These are phyloP conservation scores for Coronaproctus castanopsis DNA, from an alignment of 2,888 invertebrate genomes.

Conservation along the genomic window DNA sequence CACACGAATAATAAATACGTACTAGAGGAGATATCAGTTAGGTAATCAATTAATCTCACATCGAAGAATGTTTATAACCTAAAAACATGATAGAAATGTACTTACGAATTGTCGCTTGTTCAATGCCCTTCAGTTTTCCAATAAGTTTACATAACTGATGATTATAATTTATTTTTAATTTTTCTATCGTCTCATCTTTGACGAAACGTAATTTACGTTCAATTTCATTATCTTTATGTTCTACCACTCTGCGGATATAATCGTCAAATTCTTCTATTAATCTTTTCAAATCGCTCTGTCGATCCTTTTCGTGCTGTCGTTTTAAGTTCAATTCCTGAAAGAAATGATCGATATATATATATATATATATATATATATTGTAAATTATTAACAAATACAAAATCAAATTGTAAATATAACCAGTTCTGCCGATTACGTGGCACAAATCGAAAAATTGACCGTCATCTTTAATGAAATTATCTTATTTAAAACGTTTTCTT, in stretches of 20 bases:
- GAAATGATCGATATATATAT: background rate
- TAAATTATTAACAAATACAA: too few relatives aligned
- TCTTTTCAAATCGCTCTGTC: constrained; percentile 56
- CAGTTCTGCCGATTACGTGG: too few relatives aligned
- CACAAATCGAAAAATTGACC: too few relatives aligned
- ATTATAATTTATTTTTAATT: constrained; percentile 45
- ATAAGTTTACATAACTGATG: constrained; percentile 48
- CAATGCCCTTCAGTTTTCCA: constrained; percentile 54
- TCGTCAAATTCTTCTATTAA: constrained; percentile 74
- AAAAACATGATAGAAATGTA: constrained; percentile 13
- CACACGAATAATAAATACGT: too few relatives aligned
- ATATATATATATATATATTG: too few relatives aligned
- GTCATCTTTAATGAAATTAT: too few relatives aligned
- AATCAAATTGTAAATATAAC: too few relatives aligned
- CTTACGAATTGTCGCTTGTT: constrained; percentile 30
- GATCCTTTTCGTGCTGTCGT: constrained; percentile 44
- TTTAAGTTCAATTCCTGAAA: constrained; percentile 41
- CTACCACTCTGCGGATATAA: constrained; percentile 39
- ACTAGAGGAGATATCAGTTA: too few relatives aligned
- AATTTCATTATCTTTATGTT: constrained; percentile 31
- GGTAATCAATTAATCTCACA: too few relatives aligned
- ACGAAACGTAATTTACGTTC: constrained; percentile 33
- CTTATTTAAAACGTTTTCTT: too few relatives aligned
- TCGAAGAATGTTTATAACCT: background rate
- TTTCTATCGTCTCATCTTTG: constrained; percentile 43